Base-by-base conservation (phyloP, 2,797 vertebrate genomes). In the Craterocephalus amniculus region DNA sequence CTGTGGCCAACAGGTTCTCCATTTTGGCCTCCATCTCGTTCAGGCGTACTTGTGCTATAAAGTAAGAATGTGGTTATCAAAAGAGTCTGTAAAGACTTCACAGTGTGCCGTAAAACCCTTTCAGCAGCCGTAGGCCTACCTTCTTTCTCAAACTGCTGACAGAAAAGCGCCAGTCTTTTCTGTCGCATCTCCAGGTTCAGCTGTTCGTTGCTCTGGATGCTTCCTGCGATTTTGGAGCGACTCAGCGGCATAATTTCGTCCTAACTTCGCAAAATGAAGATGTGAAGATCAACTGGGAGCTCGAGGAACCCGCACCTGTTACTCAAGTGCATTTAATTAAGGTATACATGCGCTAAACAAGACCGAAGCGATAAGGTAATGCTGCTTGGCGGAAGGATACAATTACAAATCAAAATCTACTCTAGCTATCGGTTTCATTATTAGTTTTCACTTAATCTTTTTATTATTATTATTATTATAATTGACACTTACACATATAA, bases 141-240 rank as follows among this genome's bases (percentile, higher is more conserved):
- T 90, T 94, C 93, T 67, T 94, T 92, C 67, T 93, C 89, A 71
- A 94, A 89, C 80, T 94, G 93, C 4, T 94, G 93, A 1, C 93
- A 88, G 31, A 94, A 93, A 0, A 94, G 78, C 0, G 70, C 31
- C 18, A 90, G 80, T 31, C 68, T 83, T 62, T 58, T 80, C 8
- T 56, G 63, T 0, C 84, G 70, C 26, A 86, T 20, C 7, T 86
- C 86, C 2, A 54, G 71, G 57, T 35, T 45, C 12, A 35, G 43
- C 26, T 66, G 72, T 0, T 81, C 80, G 10, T 81, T 79, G 0
- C 0, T 34, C 3, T 43, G 58, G 0, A 3, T 32, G 0, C 27
- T 72, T 2, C 52, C 69, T 0, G 14, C 43, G 40, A 81, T 81
- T 24, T 62, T 86, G 0, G 40, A 57, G 67, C 78, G 73, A 40